A percentile compares a stretch with the other conserved stretches of the same genome.
phyloP scores from a whole-genome alignment of 2,797 vertebrate genomes.

The Remorina albescens region DNA sequence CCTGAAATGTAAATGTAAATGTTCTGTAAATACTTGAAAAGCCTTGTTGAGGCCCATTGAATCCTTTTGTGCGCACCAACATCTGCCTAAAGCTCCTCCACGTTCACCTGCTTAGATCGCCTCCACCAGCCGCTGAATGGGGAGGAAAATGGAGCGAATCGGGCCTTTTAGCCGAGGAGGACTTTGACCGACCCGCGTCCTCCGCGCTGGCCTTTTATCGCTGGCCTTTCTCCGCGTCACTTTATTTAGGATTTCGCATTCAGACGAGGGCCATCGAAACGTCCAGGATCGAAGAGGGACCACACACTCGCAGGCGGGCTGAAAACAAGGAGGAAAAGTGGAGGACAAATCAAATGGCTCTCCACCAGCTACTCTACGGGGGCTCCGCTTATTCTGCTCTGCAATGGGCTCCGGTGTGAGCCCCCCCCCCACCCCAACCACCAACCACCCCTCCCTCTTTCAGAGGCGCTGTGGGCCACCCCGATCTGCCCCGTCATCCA shows the following conservation, averaged over 20 bases:
- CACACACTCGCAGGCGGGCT: slow-evolving; percentile 72
- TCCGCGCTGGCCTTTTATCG: slow-evolving; percentile 51
- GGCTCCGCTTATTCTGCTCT: slow-evolving; percentile 73
- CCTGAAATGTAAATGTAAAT: slow-evolving; percentile 70
- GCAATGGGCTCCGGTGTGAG: slow-evolving; percentile 55
- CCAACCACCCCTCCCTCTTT: slow-evolving; percentile 28
- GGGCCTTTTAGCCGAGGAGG: slow-evolving; percentile 22
- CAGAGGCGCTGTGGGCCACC: slow-evolving; percentile 68
- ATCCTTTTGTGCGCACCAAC: slow-evolving; percentile 56
- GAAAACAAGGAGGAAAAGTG: slow-evolving; percentile 43
- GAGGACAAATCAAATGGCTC: slow-evolving; percentile 76
- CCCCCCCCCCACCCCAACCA: slow-evolving; percentile 11
- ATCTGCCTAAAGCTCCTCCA: slow-evolving; percentile 61
- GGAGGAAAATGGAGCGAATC: slow-evolving; percentile 18
- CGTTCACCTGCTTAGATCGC: slow-evolving; percentile 58
- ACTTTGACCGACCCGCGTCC: slow-evolving; percentile 44
- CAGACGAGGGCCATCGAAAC: slow-evolving; percentile 64
- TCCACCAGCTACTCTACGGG: slow-evolving; percentile 78
- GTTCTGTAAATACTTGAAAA: slow-evolving; percentile 70
- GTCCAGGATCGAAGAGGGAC: slow-evolving; percentile 62
- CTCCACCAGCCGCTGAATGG: slow-evolving; percentile 31
- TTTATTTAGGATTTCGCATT: slow-evolving; percentile 50
- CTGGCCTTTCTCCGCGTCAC: slow-evolving; percentile 57
- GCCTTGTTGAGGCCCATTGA: slow-evolving; percentile 45
- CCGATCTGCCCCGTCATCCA: slow-evolving; percentile 78